These are phyloP conservation scores for Alcis repandata DNA, from an alignment of 2,888 invertebrate genomes.

Conservation along the genomic window DNA sequence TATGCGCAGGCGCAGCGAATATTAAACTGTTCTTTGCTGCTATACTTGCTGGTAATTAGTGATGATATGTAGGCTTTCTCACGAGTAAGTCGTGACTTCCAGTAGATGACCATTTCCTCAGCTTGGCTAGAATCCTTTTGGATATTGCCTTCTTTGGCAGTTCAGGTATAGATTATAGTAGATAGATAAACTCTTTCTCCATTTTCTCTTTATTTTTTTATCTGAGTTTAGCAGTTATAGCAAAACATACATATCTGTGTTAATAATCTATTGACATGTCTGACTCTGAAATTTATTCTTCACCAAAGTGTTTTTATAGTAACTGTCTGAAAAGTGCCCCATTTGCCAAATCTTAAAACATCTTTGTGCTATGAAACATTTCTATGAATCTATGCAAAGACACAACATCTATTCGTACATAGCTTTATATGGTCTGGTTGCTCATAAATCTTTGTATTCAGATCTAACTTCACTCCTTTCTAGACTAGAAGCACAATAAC, in stretches of 20 bases:
- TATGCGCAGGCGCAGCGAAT: conserved; percentile 32
- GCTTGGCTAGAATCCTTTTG: neutral
- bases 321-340: neutral
- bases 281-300: too few species aligned
- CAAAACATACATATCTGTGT: too few species aligned
- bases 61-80: conserved; percentile 30
- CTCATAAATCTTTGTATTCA: conserved; percentile 14
- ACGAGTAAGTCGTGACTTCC: conserved; percentile 16
- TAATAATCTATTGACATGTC: too few species aligned
- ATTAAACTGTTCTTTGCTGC: conserved; percentile 21
- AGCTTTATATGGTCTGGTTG: neutral
- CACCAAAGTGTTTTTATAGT: too few species aligned
- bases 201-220: too few species aligned
- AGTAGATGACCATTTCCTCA: neutral
- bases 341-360: neutral
- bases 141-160: neutral
- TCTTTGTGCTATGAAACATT: neutral
- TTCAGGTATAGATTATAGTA: too few species aligned
- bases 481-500: neutral
- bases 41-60: conserved; percentile 34
- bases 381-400: too few species aligned
- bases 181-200: too few species aligned
- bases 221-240: too few species aligned
- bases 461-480: conserved; percentile 1
- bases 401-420: too few species aligned